Base-by-base conservation (phyloP, 2,888 invertebrate genomes). In the Acanthopleura granulata region DNA sequence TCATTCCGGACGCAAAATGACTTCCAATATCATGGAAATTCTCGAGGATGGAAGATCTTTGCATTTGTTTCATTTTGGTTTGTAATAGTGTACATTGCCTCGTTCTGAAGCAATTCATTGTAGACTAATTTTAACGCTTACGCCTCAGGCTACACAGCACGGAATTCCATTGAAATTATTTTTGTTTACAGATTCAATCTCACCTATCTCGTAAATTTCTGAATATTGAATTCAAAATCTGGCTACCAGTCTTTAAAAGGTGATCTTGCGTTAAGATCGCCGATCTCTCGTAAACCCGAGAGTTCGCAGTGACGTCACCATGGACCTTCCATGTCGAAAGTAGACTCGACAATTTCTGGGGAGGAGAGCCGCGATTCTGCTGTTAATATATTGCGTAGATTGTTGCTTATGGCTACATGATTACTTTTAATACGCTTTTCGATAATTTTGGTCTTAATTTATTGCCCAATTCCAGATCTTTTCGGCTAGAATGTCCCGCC, bases 401-500 rank as follows among this genome's bases (percentile, higher is more conserved):
- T 66, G 66, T 6, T 66, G 22, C 29, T 16, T 22, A 66, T 27
- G 22, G 66, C 22, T 66, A 66, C 66, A 66, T 66, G 66, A 66
- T 22, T 66, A 27, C 25, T 27, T 15, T 16, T 25, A 66, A 27
- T 27, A 16, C 16, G 29, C 16, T 66, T 66, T 66, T 66, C 66
- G 66, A 66, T 27, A 66, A 66, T 66, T 66, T 66, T 27, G 22
- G 16, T 27, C 25, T 66, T 66, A 22, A 22, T 22, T 66, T 66
- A 66, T 16, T 75, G 72, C 70, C 30, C 12, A 1, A 25, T 49
- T 40, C 62, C 49, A 72, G 61, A 66, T 76, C 40, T 51, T 50
- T 75, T 74, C 75, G 71, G 80, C 76, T 85, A 87, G 93, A 94
- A 96, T 96, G 96, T 96, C 95, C 94, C 95, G 95, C 93, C 96